Evolutionary conservation across 2,888 invertebrate species (phyloP).

Genomic region (Tiliacea citrago): DNA sequence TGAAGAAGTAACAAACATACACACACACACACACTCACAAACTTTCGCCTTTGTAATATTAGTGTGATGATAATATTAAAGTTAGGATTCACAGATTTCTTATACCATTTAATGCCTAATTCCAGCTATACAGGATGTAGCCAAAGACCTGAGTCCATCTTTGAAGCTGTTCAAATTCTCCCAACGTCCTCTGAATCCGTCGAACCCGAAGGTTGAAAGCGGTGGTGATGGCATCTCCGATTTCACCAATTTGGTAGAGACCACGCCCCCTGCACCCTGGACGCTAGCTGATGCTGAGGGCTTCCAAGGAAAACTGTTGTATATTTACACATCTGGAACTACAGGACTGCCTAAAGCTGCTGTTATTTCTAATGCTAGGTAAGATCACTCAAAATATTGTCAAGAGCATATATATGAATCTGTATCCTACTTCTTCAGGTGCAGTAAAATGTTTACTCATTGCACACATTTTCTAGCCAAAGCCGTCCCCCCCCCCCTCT

Average conservation of each 20-base stretch:
- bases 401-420: too few relatives aligned
- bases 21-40: too few relatives aligned
- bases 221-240: conserved; percentile 88
- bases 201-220: conserved; percentile 65
- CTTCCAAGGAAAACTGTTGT: conserved; percentile 95
- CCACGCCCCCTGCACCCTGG: conserved; percentile 90
- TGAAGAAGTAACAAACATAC: too few relatives aligned
- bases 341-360: conserved; percentile 99
- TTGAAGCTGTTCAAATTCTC: conserved; percentile 92
- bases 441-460: background rate
- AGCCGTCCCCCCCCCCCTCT: too few relatives aligned
- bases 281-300: conserved; percentile 91
- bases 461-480: background rate
- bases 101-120: conserved; percentile 51
- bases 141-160: conserved; percentile 92
- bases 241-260: conserved; percentile 91
- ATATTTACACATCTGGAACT: conserved; percentile 99
- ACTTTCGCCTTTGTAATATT: too few relatives aligned
- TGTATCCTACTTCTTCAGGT: background rate
- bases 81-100: background rate
- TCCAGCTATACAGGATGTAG: conserved; percentile 93
- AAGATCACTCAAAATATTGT: conserved; percentile 44
- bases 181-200: conserved; percentile 77
- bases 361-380: conserved; percentile 98
- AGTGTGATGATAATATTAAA: too few relatives aligned